Evolutionary conservation across 2,797 vertebrate species (phyloP), one percentile per base, ranked within the genome.

Genomic region (Lutjanus argentimaculatus): DNA sequence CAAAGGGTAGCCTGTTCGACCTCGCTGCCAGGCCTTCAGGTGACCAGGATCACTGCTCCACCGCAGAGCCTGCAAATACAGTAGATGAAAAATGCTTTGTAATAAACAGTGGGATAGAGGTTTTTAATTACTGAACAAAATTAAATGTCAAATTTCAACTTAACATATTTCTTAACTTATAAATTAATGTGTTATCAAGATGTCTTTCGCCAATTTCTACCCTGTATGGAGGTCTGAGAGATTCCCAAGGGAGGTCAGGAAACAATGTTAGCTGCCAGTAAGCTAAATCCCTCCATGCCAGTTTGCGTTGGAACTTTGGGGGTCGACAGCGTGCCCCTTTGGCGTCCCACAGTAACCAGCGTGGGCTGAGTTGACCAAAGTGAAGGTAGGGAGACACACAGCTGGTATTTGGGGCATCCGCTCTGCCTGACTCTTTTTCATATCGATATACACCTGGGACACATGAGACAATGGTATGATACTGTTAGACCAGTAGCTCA

Each of bases 321-420:
- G 94, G 80, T 53, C 90, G 89, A 74, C 93, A 95, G 56, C 79
- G 81, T 0, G 93, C 94, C 67, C 79, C 89, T 79, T 94, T 94
- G 55, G 95, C 90, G 8, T 94, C 93, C 93, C 92, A 94, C 74
- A 95, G 58, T 1, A 95, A 61, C 91, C 91, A 93, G 30, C 93
- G 93, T 45, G 94, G 93, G 78, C 94, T 95, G 62, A 95, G 91
- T 85, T 96, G 95, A 64, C 95, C 94, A 62, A 95, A 95, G 61
- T 96, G 95, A 72, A 96, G 91, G 89, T 95, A 96, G 4, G 94
- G 95, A n/a, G 95, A 95, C 79, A 96, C 65, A 57, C 77, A 88
- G 87, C 95, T 96, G 75, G 95, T 95, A 77, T 96, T 95, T 6
- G 92, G 92, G 21, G 82, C 86, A 79, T 95, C 95, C 0, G 93